These are phyloP conservation scores for Montipora capitata DNA, from an alignment of 92 coral and sea anemone species.

Conservation along the genomic window DNA sequence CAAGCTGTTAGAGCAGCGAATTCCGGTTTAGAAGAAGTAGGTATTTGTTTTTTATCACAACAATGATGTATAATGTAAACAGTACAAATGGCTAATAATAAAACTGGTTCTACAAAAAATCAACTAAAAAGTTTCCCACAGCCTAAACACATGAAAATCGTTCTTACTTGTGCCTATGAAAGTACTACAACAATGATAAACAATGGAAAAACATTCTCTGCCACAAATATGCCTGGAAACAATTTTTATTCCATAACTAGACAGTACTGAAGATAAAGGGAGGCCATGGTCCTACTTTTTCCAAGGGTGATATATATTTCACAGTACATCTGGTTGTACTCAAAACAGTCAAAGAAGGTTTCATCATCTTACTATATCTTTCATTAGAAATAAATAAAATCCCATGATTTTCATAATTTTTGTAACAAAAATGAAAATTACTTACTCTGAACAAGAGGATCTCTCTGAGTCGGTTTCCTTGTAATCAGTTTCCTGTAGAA, in stretches of 20 bases:
- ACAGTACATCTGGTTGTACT: slow-evolving; percentile 16
- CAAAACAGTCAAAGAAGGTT: slow-evolving; percentile 17
- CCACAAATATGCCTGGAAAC: no score
- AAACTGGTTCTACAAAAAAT: no score
- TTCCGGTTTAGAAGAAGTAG: no score
- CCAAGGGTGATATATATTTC: slow-evolving; percentile 7
- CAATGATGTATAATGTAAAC: no score
- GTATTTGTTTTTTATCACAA: no score
- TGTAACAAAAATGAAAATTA: neutral
- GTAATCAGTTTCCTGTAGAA: slow-evolving; percentile 20
- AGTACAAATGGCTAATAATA: no score
- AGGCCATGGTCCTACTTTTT: slow-evolving; percentile 16
- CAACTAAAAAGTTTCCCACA: no score
- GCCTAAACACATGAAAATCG: no score
- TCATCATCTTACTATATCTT: slow-evolving; percentile 6
- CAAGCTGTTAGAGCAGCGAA: no score
- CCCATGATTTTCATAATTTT: neutral
- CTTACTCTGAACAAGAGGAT: slow-evolving; percentile 16
- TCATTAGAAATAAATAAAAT: slow-evolving; percentile 1
- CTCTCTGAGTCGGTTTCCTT: neutral
- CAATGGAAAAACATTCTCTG: no score
- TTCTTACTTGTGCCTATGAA: no score
- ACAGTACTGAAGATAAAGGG: slow-evolving; percentile 4
- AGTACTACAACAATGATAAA: no score
- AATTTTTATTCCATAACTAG: slow-evolving; percentile 4